phyloP scores from a whole-genome alignment of 2,113 vertebrate species.

The Hemibagrus wyckioides region DNA sequence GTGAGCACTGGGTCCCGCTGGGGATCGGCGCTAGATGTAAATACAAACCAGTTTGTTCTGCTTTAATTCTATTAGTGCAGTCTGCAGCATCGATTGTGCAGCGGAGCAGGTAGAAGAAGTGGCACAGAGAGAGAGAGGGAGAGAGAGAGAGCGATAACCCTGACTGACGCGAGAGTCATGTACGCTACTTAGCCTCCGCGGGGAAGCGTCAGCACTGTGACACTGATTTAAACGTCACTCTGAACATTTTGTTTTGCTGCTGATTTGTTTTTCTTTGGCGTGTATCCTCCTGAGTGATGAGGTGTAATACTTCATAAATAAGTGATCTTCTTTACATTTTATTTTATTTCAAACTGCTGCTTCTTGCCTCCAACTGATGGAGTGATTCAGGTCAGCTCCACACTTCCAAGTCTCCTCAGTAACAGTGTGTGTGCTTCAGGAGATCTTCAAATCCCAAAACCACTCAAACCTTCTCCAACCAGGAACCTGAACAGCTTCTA shows the following conservation, averaged over 20 bases:
- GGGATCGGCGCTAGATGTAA: conserved; percentile 23
- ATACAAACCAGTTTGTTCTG: conserved; percentile 41
- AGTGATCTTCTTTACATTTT: not conserved
- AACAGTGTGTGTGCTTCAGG: not conserved
- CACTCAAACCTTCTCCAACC: not conserved
- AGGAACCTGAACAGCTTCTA: not conserved
- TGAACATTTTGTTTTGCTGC: not conserved
- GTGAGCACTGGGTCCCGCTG: not conserved
- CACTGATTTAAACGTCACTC: conserved; percentile 38
- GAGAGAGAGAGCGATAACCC: conserved; percentile 8
- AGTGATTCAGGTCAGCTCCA: not conserved
- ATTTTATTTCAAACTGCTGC: not conserved
- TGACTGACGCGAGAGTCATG: conserved; percentile 36
- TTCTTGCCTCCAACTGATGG: not conserved
- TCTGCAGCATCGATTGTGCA: conserved; percentile 44
- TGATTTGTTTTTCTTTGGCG: not conserved
- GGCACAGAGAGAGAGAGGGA: not conserved
- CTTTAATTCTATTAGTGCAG: conserved; percentile 46
- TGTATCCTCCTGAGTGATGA: conserved; percentile 9
- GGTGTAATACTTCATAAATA: not conserved
- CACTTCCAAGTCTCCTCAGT: not conserved
- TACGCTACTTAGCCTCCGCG: conserved; percentile 18
- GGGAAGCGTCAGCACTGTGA: not conserved
- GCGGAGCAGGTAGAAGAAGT: conserved; percentile 23
- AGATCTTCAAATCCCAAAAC: not conserved